Conservation (phyloP, 2,113 vertebrate species). For the Brachyhypopomus occidentalis region DNA sequence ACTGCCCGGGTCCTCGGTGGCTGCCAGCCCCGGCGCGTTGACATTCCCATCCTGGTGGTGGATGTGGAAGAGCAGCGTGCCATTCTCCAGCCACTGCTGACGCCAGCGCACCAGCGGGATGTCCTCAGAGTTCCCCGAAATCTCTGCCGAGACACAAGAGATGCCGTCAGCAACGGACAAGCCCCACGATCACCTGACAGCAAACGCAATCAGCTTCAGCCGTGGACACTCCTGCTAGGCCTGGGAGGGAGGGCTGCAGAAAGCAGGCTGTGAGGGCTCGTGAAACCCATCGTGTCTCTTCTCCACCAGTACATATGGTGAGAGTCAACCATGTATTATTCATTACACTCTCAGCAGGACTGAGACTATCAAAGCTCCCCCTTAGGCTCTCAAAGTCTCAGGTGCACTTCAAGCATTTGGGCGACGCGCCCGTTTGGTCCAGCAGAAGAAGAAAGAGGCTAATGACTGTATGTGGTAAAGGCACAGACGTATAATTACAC, state of each 20-base stretch:
- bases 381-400: background rate
- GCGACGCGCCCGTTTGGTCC: background rate
- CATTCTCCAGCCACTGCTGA: slow-evolving; percentile 98
- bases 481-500: slow-evolving; percentile 19
- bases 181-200: too few species aligned
- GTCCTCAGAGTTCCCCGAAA: slow-evolving; percentile 95
- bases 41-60: slow-evolving; percentile 93
- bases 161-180: too few species aligned
- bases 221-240: too few species aligned
- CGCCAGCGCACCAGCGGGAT: slow-evolving; percentile 96
- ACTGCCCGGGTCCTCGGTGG: slow-evolving; percentile 86
- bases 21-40: slow-evolving; percentile 81
- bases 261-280: too few species aligned
- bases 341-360: background rate
- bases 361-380: slow-evolving; percentile 13
- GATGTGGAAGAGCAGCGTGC: slow-evolving; percentile 96
- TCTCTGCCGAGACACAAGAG: slow-evolving; percentile 76
- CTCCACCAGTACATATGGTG: background rate
- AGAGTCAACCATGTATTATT: slow-evolving; percentile 19
- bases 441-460: background rate
- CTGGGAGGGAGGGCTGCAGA: too few species aligned
- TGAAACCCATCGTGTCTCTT: too few species aligned
- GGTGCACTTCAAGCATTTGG: background rate
- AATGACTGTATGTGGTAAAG: background rate
- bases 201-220: too few species aligned